Conservation (phyloP, 1,140 invertebrate species). For the Tetramorium alpestre region DNA sequence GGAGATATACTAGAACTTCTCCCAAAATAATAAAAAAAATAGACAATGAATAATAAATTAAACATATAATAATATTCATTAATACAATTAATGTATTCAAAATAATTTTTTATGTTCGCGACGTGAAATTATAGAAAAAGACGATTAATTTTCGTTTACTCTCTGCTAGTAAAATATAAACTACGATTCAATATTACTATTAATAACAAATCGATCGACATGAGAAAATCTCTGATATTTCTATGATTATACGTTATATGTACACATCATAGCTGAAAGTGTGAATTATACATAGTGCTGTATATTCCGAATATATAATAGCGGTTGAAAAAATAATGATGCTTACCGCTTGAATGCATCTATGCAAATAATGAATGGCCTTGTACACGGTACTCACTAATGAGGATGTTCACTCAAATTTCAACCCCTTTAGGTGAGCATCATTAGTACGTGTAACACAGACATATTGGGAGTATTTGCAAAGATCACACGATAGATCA, state of each 20-base stretch:
- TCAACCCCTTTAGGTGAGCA: slow-evolving; percentile 25
- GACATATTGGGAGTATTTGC: slow-evolving; percentile 8
- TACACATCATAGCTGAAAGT: neutral
- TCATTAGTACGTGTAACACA: slow-evolving; percentile 9
- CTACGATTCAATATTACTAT: neutral
- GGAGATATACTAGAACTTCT: neutral
- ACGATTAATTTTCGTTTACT: neutral
- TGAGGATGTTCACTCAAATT: slow-evolving; percentile 43
- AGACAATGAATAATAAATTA: neutral
- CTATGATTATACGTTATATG: neutral
- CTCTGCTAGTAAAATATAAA: neutral
- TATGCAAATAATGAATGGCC: neutral
- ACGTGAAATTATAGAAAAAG: neutral
- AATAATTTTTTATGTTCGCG: neutral
- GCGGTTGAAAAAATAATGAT: slow-evolving; percentile 9
- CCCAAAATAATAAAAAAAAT: slow-evolving; percentile 12
- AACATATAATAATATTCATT: neutral
- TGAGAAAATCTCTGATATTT: neutral
- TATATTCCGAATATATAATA: neutral
- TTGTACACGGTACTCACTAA: neutral
- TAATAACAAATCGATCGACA: neutral
- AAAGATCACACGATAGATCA: slow-evolving; percentile 26
- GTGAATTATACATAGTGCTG: neutral
- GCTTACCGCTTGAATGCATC: neutral
- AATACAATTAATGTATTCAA: neutral